phyloP scores from a whole-genome alignment of 2,113 vertebrate genomes.

The Lycaon pictus region DNA sequence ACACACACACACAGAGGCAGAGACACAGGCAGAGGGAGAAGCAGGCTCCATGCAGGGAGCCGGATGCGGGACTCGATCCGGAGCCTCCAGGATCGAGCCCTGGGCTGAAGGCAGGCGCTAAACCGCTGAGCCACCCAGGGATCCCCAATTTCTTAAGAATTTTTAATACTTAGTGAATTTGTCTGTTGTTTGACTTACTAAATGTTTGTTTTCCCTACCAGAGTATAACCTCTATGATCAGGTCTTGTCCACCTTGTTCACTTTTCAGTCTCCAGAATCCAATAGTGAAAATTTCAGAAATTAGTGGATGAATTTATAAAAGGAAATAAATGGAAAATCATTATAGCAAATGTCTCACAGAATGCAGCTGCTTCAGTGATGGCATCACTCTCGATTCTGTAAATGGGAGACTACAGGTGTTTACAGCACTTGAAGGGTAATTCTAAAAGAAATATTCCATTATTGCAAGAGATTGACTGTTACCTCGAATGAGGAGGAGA shows the following conservation, averaged over 20 bases:
- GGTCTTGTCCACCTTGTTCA: background rate
- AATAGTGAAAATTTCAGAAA: background rate
- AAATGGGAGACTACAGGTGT: background rate
- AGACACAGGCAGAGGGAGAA: no score
- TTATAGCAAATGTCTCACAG: background rate
- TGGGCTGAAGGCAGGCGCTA: no score
- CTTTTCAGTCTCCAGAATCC: background rate
- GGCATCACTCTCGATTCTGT: background rate
- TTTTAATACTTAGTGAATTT: background rate
- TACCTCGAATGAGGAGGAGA: background rate
- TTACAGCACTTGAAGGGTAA: background rate
- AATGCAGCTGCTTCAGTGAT: background rate
- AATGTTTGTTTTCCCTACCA: background rate
- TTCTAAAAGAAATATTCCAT: conserved; percentile 16
- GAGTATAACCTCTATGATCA: background rate
- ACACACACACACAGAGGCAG: no score
- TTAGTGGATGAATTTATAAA: background rate
- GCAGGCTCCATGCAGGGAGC: no score
- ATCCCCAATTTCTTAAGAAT: background rate
- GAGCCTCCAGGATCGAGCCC: no score
- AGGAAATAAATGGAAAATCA: background rate
- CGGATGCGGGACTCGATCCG: no score
- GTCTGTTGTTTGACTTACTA: background rate
- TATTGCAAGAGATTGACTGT: conserved; percentile 18
- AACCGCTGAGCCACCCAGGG: no score